Base-by-base conservation (phyloP, 2,113 vertebrate genomes). In the Poeciliopsis turrubarensis region DNA sequence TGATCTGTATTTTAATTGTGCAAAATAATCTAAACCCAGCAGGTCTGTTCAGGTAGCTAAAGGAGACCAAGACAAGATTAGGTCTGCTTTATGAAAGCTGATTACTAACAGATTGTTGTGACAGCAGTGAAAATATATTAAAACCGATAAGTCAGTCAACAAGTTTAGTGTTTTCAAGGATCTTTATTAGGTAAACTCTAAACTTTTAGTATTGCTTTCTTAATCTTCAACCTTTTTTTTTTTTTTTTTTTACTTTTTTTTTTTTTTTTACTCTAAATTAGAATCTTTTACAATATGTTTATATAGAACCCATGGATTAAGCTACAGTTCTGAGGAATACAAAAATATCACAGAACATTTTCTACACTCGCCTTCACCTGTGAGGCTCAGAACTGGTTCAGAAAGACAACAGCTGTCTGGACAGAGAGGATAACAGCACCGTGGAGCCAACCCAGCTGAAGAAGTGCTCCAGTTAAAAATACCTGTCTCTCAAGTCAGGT, bases 311-410 rank as follows among this genome's bases (percentile, higher is more conserved):
- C 87, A 84, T 91, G 88, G 91, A 91, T 84, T 86, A 87, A 92
- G 92, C 94, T 94, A 95, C 91, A 94, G 91, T 93, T 91, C 89
- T 89, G 89, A 93, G 91, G 85, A 95, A 94, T 95, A 95, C 93
- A 95, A 95, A 95, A 95, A 95, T 95, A 95, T 94, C 92, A 95
- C 93, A 95, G 93, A 93, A 94, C 92, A 91, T 93, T 92, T 94
- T 95, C 92, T 94, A 92, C 92, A 75, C 79, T 92, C 88, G 87
- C 82, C 90, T 90, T 85, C 72, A 77, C 84, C 83, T 88, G 82
- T 77, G 90, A 91, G 86, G 75, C 79, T 80, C 70, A 64, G 77
- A 51, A 83, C 71, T 31, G 63, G 68, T 81, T 87, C 82, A 75
- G 85, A 91, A 89, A 71, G 78, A 85, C 47, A n/a, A 82, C 80